Evolutionary conservation across 1,140 invertebrate species (phyloP).

Genomic region (Platyura marginata): DNA sequence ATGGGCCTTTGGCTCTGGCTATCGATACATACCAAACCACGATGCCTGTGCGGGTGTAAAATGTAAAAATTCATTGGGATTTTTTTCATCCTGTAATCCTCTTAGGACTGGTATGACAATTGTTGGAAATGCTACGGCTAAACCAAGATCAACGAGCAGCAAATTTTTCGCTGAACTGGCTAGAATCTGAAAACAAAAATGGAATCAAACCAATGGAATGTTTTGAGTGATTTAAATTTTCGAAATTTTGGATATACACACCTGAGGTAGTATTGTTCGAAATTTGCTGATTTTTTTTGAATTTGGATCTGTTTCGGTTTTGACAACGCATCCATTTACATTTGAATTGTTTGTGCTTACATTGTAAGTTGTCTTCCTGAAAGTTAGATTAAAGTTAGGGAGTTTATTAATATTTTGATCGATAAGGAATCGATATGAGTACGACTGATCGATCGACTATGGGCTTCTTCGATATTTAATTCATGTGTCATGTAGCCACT

Average conservation of each 20-base stretch:
- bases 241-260: background rate
- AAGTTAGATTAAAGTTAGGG: too few species aligned
- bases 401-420: too few species aligned
- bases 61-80: slow-evolving; percentile 22
- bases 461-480: too few species aligned
- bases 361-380: background rate
- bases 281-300: slow-evolving; percentile 1
- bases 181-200: slow-evolving; percentile 17
- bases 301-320: background rate
- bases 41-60: slow-evolving; percentile 41
- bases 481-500: too few species aligned
- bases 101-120: slow-evolving; percentile 44
- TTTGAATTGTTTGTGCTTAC: background rate
- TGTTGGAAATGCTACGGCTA: slow-evolving; percentile 43
- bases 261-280: slow-evolving; percentile 1
- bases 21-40: slow-evolving; percentile 41
- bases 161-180: slow-evolving; percentile 27
- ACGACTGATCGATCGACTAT: too few species aligned
- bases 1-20: background rate
- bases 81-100: slow-evolving; percentile 17
- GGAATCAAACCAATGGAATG: background rate
- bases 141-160: slow-evolving; percentile 26
- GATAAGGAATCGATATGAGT: too few species aligned
- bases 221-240: background rate
- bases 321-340: background rate